Conservation (phyloP, 2,888 invertebrate species). For the Stenolophus ochropezus region DNA sequence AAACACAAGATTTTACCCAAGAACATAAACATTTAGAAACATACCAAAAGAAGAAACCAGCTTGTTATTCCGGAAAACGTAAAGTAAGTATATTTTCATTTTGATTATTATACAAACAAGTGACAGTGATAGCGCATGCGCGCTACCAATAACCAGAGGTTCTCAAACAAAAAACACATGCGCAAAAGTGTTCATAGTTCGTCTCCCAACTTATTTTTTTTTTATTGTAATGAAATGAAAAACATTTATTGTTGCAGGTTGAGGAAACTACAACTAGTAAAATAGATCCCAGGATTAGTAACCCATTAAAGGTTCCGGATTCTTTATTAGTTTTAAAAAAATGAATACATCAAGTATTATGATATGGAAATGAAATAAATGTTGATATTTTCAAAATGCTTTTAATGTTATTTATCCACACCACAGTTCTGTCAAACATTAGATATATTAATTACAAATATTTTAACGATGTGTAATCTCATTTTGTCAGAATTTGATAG, state of each 20-base stretch:
- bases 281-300: neutral
- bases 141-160: no score
- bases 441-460: conserved; percentile 53
- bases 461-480: conserved; percentile 52
- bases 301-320: conserved; percentile 44
- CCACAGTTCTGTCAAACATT: conserved; percentile 58
- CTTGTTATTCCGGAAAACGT: conserved; percentile 62
- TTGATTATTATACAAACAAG: neutral
- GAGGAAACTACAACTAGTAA: neutral
- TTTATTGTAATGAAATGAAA: no score
- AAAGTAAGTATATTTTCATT: conserved; percentile 46
- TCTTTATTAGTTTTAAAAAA: conserved; percentile 42
- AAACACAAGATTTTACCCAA: conserved; percentile 60
- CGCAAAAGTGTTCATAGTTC: no score
- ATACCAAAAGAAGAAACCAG: conserved; percentile 42
- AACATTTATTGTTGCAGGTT: conserved; percentile 43
- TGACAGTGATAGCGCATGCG: no score
- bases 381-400: conserved; percentile 53
- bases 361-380: conserved; percentile 52
- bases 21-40: conserved; percentile 61
- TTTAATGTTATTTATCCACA: conserved; percentile 58
- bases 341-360: conserved; percentile 47
- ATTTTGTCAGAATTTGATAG: conserved; percentile 6
- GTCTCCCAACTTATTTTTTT: no score
- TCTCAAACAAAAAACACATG: no score